Evolutionary conservation across 2,797 vertebrate species (phyloP), one percentile per base, ranked within the genome.

Genomic region (Eleutherodactylus coqui): DNA sequence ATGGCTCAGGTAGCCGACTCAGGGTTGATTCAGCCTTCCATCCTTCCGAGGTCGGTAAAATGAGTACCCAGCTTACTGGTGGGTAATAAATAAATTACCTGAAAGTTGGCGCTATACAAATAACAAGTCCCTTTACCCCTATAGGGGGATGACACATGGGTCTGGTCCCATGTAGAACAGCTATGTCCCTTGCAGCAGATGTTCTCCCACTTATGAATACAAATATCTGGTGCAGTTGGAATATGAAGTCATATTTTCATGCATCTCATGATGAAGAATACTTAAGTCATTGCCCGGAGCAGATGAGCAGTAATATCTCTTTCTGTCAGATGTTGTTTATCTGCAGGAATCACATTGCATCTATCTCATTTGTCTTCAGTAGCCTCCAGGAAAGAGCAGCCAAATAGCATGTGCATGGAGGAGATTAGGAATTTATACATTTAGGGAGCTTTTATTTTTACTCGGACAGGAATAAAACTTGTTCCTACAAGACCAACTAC

Each of bases 311-410:
- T 75, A 47, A 72, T 81, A 81, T 86, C 38, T 72, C 41, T 81
- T 78, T 49, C 64, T 86, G 77, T 86, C 78, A 81, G 67, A 86
- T 81, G 67, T 38, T 79, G 64, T 85, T 79, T 86, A 75, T 86
- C 78, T 73, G 32, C 53, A 64, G 38, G 34, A 80, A 64, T 73
- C 78, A 62, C 70, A 79, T 45, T 73, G 84, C 32, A 62, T 43
- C 67, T 73, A n/a, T 72, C 36, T 62, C 55, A 41, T 49, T 55
- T 72, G 51, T 47, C 38, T 86, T 81, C 58, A 1, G 11, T 62
- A 80, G 84, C 84, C 67, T 81, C 51, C 72, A 75, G 78, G 53
- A 80, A 75, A 34, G 19, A 72, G 41, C 38, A 72, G 21, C 69
- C 11, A 34, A 49, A 47, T 64, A 73, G 77, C 60, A 36, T 55